Conservation (phyloP, 1,140 invertebrate species). For the Saccostrea glomerata region DNA sequence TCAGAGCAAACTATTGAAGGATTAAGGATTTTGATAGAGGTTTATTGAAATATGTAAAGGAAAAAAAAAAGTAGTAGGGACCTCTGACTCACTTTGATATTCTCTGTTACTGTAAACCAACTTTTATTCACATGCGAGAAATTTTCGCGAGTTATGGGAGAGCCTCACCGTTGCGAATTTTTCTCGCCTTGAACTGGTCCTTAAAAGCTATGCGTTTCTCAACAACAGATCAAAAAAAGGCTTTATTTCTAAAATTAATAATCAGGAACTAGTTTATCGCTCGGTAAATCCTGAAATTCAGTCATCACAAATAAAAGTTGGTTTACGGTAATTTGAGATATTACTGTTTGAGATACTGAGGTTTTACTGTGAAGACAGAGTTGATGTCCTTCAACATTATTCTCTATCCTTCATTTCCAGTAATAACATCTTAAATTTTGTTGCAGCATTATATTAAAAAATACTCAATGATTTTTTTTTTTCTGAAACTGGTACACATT, state of each 20-base stretch:
- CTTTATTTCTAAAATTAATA: too few relatives aligned
- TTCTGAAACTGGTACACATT: background rate
- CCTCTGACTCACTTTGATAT: background rate
- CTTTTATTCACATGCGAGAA: too few relatives aligned
- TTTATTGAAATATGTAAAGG: background rate
- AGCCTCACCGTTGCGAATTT: too few relatives aligned
- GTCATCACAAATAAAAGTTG: too few relatives aligned
- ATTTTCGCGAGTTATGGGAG: too few relatives aligned
- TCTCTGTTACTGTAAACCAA: too few relatives aligned
- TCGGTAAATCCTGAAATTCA: too few relatives aligned
- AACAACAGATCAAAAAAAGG: too few relatives aligned
- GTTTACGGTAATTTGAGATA: background rate
- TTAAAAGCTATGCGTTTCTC: too few relatives aligned
- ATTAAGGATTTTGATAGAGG: background rate
- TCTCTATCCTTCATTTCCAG: background rate
- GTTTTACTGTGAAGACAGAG: background rate
- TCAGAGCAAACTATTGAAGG: background rate
- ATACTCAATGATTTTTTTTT: background rate
- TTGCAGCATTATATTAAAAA: background rate
- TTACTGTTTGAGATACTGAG: background rate
- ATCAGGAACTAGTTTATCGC: too few relatives aligned
- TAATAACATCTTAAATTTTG: background rate
- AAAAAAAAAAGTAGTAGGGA: background rate
- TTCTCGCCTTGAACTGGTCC: too few relatives aligned
- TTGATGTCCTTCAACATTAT: background rate